These are phyloP conservation scores for Philereme transversata DNA, from an alignment of 2,888 invertebrate genomes.

Conservation along the genomic window DNA sequence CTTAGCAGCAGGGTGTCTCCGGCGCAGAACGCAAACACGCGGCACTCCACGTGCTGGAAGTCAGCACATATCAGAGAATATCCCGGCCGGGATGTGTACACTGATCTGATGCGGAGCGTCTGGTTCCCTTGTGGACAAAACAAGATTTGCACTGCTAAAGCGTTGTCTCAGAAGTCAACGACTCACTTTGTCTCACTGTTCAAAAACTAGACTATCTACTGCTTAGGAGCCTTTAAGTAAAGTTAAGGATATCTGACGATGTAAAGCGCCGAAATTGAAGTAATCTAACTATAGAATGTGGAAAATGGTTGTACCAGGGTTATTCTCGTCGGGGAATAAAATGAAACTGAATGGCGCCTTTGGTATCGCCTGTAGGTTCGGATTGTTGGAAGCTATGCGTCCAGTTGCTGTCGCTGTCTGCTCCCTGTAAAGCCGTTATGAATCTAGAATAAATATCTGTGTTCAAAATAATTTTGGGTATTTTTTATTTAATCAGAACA, in stretches of 20 bases:
- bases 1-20: conserved; percentile 55
- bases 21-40: conserved; percentile 74
- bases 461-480: no score
- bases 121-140: conserved; percentile 11
- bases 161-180: no score
- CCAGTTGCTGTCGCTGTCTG: conserved; percentile 78
- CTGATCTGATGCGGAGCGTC: conserved; percentile 58
- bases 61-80: conserved; percentile 69
- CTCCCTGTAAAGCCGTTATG: conserved; percentile 54
- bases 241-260: no score
- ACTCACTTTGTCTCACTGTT: no score
- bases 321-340: conserved; percentile 46
- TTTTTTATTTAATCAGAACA: no score
- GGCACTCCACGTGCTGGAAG: conserved; percentile 79
- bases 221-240: no score
- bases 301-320: conserved; percentile 36
- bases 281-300: no score
- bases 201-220: no score
- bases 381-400: conserved; percentile 72
- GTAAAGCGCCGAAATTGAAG: no score
- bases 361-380: conserved; percentile 80
- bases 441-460: neutral
- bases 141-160: neutral
- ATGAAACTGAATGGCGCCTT: conserved; percentile 63
- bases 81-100: conserved; percentile 60